Evolutionary conservation across 2,113 vertebrate species (phyloP).

Genomic region (Chaenogobius annularis): DNA sequence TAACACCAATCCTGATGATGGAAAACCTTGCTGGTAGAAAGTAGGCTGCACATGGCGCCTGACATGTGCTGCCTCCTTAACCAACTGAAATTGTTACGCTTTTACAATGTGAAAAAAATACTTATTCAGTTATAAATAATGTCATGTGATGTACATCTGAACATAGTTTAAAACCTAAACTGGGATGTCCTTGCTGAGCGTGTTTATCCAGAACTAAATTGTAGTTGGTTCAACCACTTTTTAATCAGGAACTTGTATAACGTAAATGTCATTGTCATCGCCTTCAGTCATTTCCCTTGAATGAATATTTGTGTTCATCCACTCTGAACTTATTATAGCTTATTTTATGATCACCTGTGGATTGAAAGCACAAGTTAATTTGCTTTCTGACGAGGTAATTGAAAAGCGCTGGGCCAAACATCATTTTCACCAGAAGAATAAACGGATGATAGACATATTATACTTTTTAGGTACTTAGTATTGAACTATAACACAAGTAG

Average conservation of each 20-base stretch:
- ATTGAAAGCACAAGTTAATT: constrained; percentile 38
- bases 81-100: too few species aligned
- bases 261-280: neutral
- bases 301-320: constrained; percentile 3
- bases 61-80: too few species aligned
- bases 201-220: neutral
- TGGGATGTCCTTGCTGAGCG: neutral
- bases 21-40: too few species aligned
- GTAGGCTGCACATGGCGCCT: too few species aligned
- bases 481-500: too few species aligned
- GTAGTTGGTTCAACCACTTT: neutral
- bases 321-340: constrained; percentile 13
- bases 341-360: constrained; percentile 48
- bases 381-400: constrained; percentile 15
- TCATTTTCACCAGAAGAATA: constrained; percentile 26
- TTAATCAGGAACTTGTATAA: neutral
- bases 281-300: neutral
- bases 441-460: constrained; percentile 9
- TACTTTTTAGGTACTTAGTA: too few species aligned
- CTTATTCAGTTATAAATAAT: too few species aligned
- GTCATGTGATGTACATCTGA: too few species aligned
- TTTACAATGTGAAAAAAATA: too few species aligned
- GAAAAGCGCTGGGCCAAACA: constrained; percentile 15
- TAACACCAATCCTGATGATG: too few species aligned
- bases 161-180: neutral